phyloP scores from a whole-genome alignment of 2,888 invertebrate genomes.

The Campopleginae sp. region DNA sequence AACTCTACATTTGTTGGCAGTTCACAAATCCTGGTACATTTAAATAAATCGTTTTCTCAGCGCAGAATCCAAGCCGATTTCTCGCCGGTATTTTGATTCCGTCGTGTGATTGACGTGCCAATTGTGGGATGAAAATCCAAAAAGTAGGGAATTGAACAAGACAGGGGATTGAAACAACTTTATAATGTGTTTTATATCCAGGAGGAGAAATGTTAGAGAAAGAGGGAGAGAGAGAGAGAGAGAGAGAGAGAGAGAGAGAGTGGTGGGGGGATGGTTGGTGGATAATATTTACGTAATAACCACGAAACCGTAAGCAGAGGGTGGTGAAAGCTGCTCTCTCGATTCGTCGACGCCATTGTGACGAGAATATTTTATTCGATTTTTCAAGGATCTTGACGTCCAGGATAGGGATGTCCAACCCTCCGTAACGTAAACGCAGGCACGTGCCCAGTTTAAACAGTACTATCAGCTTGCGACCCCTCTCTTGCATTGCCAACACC shows the following conservation, averaged over 20 bases:
- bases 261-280: neutral
- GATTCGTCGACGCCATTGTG: slow-evolving; percentile 55
- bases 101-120: neutral
- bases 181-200: neutral
- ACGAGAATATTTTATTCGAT: slow-evolving; percentile 80
- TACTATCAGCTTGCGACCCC: slow-evolving; percentile 51
- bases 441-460: slow-evolving; percentile 83
- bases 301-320: slow-evolving; percentile 11
- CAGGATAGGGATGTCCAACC: slow-evolving; percentile 67
- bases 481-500: slow-evolving; percentile 21
- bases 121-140: neutral
- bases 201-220: neutral
- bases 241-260: too few species aligned
- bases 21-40: too few species aligned
- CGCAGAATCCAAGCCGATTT: neutral
- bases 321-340: neutral
- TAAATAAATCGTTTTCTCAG: too few species aligned
- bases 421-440: slow-evolving; percentile 80
- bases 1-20: too few species aligned
- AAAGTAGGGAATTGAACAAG: neutral
- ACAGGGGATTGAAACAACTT: neutral
- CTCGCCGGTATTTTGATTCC: neutral
- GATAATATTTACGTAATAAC: slow-evolving; percentile 18
- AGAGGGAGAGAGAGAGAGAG: too few species aligned
- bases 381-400: slow-evolving; percentile 77